Evolutionary conservation across 2,888 invertebrate species (phyloP).

Genomic region (Liopterus haemorrhoidalis): DNA sequence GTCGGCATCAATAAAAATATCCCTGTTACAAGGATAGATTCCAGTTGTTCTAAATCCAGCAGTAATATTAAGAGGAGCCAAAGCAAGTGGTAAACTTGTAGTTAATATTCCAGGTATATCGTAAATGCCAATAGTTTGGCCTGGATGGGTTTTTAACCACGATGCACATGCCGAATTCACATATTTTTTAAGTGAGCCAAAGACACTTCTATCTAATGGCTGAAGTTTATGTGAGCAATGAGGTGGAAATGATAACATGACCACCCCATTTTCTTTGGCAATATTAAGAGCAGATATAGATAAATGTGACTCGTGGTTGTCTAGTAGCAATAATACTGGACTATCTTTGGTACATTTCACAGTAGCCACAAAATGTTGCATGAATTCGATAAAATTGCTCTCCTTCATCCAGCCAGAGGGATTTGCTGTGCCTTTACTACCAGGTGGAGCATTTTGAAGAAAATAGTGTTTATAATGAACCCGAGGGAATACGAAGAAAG

Average conservation of each 20-base stretch:
- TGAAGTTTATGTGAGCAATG: conserved; percentile 28
- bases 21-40: conserved; percentile 11
- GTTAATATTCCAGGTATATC: conserved; percentile 24
- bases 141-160: conserved; percentile 28
- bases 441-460: conserved; percentile 26
- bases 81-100: conserved; percentile 13
- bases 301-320: conserved; percentile 28
- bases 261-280: conserved; percentile 24
- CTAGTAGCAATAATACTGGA: conserved; percentile 26
- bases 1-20: conserved; percentile 15
- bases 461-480: conserved; percentile 28
- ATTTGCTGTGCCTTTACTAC: conserved; percentile 29
- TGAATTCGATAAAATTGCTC: conserved; percentile 25
- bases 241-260: conserved; percentile 23
- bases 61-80: conserved; percentile 15
- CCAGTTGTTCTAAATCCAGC: conserved; percentile 16
- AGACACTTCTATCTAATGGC: conserved; percentile 29
- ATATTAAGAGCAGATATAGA: conserved; percentile 20
- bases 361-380: conserved; percentile 31
- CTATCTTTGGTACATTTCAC: conserved; percentile 18
- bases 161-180: conserved; percentile 22
- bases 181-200: conserved; percentile 27
- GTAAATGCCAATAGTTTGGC: conserved; percentile 26
- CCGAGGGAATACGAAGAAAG: conserved; percentile 36
- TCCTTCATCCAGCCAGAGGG: conserved; percentile 33